These are phyloP conservation scores for Acomys russatus DNA, from an alignment of 2,797 vertebrate species.

Conservation along the genomic window DNA sequence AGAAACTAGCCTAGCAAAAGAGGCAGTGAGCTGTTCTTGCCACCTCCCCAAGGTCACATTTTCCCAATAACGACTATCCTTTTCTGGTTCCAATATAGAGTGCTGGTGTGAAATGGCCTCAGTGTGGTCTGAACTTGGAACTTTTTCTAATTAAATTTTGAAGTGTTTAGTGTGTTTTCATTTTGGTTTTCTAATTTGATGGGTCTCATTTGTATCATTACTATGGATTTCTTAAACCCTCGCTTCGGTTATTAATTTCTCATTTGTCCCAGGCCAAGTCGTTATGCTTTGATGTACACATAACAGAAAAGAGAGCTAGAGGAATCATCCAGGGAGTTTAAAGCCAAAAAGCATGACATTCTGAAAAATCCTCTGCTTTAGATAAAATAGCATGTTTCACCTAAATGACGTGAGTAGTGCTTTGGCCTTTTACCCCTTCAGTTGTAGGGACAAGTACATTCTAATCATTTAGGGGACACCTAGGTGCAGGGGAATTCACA, in stretches of 20 bases:
- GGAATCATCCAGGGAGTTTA: conserved; percentile 72
- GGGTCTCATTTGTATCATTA: conserved; percentile 83
- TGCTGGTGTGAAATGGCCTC: conserved; percentile 72
- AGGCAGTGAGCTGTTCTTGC: conserved; percentile 21
- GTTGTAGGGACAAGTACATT: neutral
- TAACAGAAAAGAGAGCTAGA: conserved; percentile 54
- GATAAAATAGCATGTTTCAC: conserved; percentile 37
- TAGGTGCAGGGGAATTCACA: conserved; percentile 1
- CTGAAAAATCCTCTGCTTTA: conserved; percentile 40
- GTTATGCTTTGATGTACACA: conserved; percentile 74
- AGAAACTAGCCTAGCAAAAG: neutral
- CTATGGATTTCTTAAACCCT: conserved; percentile 81
- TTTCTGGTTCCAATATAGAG: conserved; percentile 50
- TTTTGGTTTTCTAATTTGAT: conserved; percentile 85
- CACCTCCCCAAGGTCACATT: conserved; percentile 72
- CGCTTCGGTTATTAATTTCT: conserved; percentile 85
- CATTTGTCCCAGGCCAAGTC: conserved; percentile 75
- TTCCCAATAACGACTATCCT: conserved; percentile 61
- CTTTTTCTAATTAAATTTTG: conserved; percentile 85
- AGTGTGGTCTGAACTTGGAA: conserved; percentile 82
- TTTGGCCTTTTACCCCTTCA: conserved; percentile 29
- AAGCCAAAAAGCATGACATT: conserved; percentile 8
- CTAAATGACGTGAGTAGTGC: neutral
- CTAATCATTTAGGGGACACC: conserved; percentile 46
- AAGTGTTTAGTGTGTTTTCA: conserved; percentile 84